Percentiles rank a stretch among this genome's conserved stretches.
Evolutionary conservation across 2,113 vertebrate genomes (phyloP).

Genomic region (Ranitomeya imitator): DNA sequence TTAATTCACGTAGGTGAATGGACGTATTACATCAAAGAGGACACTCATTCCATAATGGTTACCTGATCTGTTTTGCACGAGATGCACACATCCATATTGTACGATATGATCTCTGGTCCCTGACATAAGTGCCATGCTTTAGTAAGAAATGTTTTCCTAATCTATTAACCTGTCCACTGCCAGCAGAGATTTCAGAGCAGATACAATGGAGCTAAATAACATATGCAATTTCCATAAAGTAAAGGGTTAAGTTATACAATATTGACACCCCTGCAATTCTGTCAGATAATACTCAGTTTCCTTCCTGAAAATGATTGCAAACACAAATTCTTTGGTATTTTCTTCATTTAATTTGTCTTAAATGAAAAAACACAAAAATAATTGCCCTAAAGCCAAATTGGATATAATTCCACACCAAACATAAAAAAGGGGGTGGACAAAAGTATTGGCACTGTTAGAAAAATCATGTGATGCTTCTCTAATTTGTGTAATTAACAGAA

Average conservation of each 20-base stretch:
- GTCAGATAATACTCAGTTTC: no score
- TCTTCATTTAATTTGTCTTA: no score
- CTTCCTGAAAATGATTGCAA: no score
- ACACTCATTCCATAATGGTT: not conserved
- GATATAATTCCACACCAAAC: no score
- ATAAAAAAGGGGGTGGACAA: no score
- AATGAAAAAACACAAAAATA: no score
- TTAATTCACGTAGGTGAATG: not conserved
- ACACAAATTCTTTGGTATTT: no score
- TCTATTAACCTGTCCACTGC: constrained; percentile 24
- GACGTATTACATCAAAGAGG: not conserved
- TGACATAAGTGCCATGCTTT: not conserved
- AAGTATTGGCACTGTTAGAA: no score
- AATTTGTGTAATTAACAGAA: no score
- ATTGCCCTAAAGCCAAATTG: no score
- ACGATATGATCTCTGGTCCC: not conserved
- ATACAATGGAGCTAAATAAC: not conserved
- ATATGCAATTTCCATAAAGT: constrained; percentile 24
- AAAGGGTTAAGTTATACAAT: not conserved
- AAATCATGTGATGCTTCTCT: no score
- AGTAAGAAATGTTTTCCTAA: not conserved
- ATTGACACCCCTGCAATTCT: no score
- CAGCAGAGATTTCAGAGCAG: not conserved
- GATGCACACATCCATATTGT: not conserved
- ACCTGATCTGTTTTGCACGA: constrained; percentile 19